Evolutionary conservation across 2,113 vertebrate genomes (phyloP).

Genomic region (Hyperopisus bebe): DNA sequence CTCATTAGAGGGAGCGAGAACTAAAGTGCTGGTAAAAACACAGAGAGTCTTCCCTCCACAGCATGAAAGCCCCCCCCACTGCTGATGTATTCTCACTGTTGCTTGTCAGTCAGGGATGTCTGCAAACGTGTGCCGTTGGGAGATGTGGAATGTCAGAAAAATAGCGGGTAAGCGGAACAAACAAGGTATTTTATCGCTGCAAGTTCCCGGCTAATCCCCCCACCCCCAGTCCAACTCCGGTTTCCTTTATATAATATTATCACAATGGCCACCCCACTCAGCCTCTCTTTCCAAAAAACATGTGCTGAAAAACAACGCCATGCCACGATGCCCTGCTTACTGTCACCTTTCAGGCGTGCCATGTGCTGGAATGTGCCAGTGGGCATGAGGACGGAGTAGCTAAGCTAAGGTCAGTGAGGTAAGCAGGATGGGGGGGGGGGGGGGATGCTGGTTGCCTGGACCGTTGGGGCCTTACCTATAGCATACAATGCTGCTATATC

Average conservation of each 20-base stretch:
- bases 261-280: constrained; percentile 21
- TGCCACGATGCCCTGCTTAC: neutral
- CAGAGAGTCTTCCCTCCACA: neutral
- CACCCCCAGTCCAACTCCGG: constrained; percentile 13
- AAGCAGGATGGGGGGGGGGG: neutral
- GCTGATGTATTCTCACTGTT: neutral
- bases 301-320: neutral
- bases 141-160: constrained; percentile 2
- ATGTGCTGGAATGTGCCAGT: neutral
- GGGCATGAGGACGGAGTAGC: neutral
- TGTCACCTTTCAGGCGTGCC: neutral
- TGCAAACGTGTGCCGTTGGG: neutral
- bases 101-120: constrained; percentile 10
- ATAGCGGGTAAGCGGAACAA: neutral
- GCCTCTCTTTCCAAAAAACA: neutral
- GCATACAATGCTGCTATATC: neutral
- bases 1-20: neutral
- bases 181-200: neutral
- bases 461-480: neutral
- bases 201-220: neutral
- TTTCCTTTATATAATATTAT: constrained; percentile 32
- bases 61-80: neutral
- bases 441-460: neutral
- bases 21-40: neutral
- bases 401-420: neutral